phyloP scores from a whole-genome alignment of 2,888 invertebrate species.

The Tetrapedia diversipes region DNA sequence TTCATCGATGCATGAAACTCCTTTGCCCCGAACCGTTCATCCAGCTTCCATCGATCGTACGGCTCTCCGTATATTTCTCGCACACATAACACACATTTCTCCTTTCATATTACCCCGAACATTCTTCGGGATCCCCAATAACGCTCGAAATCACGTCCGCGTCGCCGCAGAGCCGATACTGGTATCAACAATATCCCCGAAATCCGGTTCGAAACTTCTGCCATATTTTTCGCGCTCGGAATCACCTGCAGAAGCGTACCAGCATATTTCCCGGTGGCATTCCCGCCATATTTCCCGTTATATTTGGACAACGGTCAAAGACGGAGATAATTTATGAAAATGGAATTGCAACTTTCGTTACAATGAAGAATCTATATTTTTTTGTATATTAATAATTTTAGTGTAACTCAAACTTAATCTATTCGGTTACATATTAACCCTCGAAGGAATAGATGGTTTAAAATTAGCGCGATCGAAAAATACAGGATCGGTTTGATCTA shows the following conservation, averaged over 20 bases:
- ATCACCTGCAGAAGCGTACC: not conserved
- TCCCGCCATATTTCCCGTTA: too few relatives aligned
- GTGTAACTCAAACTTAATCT: too few relatives aligned
- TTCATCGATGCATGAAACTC: conserved; percentile 20
- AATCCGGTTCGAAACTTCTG: conserved; percentile 1
- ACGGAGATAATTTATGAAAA: too few relatives aligned
- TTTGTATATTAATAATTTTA: too few relatives aligned
- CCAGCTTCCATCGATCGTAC: conserved; percentile 1
- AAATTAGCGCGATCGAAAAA: too few relatives aligned
- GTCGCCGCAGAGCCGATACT: not conserved
- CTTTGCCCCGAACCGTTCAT: conserved; percentile 4
- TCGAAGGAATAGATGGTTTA: too few relatives aligned
- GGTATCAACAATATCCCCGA: not conserved
- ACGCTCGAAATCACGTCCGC: conserved; percentile 7
- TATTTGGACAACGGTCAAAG: too few relatives aligned
- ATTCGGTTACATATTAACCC: too few relatives aligned
- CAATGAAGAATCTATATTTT: too few relatives aligned
- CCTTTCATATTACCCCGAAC: conserved; percentile 2
- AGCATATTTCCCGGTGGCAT: not conserved
- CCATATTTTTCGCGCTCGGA: conserved; percentile 13
- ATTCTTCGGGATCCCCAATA: conserved; percentile 3
- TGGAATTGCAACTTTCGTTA: too few relatives aligned
- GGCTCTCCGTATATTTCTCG: not conserved
- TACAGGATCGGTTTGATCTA: too few relatives aligned
- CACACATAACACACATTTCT: not conserved